These are phyloP conservation scores for Nomada flava DNA, from an alignment of 2,888 invertebrate species.

Conservation along the genomic window DNA sequence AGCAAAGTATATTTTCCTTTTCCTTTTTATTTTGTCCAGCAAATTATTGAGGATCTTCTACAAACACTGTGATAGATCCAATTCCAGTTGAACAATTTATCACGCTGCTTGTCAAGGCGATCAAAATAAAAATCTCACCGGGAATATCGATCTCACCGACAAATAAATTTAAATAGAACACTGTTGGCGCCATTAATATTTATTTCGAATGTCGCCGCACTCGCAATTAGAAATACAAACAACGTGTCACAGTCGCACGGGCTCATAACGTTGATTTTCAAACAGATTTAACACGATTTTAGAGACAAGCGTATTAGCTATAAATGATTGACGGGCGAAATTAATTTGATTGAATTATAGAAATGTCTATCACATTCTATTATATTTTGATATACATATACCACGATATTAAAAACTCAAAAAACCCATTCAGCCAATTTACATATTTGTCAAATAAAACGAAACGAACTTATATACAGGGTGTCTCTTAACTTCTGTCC, in stretches of 20 bases:
- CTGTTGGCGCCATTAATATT: background rate
- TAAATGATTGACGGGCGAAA: background rate
- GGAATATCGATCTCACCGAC: background rate
- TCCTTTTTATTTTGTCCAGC: too few relatives aligned
- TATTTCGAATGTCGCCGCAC: background rate
- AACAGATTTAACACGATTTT: background rate
- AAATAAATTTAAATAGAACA: background rate
- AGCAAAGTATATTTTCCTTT: too few relatives aligned
- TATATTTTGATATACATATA: too few relatives aligned
- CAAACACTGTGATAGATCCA: too few relatives aligned
- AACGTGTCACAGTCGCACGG: background rate
- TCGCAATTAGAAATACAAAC: background rate
- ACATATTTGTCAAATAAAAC: too few relatives aligned
- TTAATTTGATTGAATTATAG: background rate
- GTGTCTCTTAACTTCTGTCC: too few relatives aligned
- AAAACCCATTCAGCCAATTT: background rate
- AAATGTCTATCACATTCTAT: too few relatives aligned
- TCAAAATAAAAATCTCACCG: background rate
- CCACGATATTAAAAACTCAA: background rate
- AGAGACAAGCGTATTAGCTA: background rate
- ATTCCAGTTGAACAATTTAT: background rate
- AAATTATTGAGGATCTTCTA: too few relatives aligned
- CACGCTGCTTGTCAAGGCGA: background rate
- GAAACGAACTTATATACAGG: too few relatives aligned
- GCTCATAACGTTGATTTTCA: conserved; percentile 16